phyloP scores from a whole-genome alignment of 1,140 invertebrate species.

The Tetranychus cinnabarinus region DNA sequence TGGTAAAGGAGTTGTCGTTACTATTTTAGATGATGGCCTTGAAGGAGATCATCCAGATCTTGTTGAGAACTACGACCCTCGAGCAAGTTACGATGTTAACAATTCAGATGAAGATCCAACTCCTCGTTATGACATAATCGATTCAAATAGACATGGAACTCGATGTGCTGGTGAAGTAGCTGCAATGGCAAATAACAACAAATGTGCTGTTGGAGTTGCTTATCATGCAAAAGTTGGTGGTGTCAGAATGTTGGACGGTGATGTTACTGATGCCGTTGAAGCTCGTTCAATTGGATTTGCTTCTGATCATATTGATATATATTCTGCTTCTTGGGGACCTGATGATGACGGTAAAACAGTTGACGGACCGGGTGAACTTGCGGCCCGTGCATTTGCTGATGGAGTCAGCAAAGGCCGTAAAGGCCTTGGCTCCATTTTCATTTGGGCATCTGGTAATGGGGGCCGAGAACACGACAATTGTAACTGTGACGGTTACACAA shows the following conservation, averaged over 20 bases:
- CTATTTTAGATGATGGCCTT: conserved; percentile 89
- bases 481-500: conserved; percentile 96
- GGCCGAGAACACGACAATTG: conserved; percentile 83
- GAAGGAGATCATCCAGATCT: conserved; percentile 94
- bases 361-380: conserved; percentile 88
- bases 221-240: conserved; percentile 77
- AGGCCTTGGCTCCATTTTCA: conserved; percentile 88
- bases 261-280: conserved; percentile 63
- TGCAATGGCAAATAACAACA: conserved; percentile 79
- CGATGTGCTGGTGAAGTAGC: conserved; percentile 97
- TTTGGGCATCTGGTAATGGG: conserved; percentile 95
- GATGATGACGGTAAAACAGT: conserved; percentile 91
- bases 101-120: conserved; percentile 22
- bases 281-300: conserved; percentile 30
- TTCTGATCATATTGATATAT: conserved; percentile 13
- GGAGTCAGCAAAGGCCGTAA: conserved; percentile 75
- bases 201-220: conserved; percentile 91
- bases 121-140: conserved; percentile 27
- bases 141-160: conserved; percentile 86
- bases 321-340: conserved; percentile 75
- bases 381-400: conserved; percentile 82
- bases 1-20: conserved; percentile 71
- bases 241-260: conserved; percentile 68
- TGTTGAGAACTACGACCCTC: conserved; percentile 62
- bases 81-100: conserved; percentile 63